Evolutionary conservation across 2,797 vertebrate species (phyloP).

Genomic region (Eulemur mongoz): DNA sequence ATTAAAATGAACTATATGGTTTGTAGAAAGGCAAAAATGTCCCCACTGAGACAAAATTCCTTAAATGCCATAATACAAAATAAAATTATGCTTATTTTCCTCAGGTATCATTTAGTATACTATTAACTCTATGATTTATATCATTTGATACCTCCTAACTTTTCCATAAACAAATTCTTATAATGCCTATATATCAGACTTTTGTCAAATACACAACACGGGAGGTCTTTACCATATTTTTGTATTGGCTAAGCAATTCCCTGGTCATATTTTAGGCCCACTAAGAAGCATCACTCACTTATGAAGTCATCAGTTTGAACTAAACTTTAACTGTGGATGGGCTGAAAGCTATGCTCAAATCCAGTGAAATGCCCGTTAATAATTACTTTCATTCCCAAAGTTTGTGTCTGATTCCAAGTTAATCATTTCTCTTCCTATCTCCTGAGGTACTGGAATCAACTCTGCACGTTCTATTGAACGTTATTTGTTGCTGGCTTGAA

Average conservation of each 20-base stretch:
- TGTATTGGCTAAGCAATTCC: neutral
- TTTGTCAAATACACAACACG: neutral
- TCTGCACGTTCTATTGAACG: neutral
- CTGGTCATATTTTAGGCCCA: neutral
- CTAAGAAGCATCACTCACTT: neutral
- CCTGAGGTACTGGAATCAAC: neutral
- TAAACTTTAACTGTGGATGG: neutral
- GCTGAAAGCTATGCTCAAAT: neutral
- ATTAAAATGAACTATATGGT: slow-evolving; percentile 58
- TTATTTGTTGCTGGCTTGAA: neutral
- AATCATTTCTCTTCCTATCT: neutral
- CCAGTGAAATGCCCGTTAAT: neutral
- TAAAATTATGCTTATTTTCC: slow-evolving; percentile 52
- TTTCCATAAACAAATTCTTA: neutral
- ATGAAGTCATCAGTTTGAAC: neutral
- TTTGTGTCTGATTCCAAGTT: neutral
- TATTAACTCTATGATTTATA: neutral
- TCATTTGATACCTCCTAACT: neutral
- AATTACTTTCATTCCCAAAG: neutral
- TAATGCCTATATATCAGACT: neutral
- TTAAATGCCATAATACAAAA: slow-evolving; percentile 39
- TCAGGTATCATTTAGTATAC: slow-evolving; percentile 7
- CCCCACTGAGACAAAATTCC: slow-evolving; percentile 29
- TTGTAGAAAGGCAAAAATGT: slow-evolving; percentile 44
- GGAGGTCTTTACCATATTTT: neutral